Evolutionary conservation across 2,888 invertebrate species (phyloP).

Genomic region (Ophonus ardosiacus): DNA sequence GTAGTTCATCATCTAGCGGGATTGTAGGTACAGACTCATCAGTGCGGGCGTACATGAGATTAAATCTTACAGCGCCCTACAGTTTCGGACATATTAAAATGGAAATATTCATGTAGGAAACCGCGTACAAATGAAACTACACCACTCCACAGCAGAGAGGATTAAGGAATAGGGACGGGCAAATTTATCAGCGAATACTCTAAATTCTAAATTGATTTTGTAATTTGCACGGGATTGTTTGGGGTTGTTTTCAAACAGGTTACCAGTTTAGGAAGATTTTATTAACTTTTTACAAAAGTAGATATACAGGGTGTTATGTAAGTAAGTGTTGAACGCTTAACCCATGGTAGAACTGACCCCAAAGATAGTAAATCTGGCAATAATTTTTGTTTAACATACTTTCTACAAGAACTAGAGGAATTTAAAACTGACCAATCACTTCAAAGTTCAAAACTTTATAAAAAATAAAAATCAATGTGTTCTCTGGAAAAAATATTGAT

Average conservation of each 20-base stretch:
- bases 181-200: slow-evolving; percentile 3
- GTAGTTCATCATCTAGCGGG: neutral
- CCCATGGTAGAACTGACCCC: too few species aligned
- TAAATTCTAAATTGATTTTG: slow-evolving; percentile 44
- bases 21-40: neutral
- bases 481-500: too few species aligned
- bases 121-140: slow-evolving; percentile 24
- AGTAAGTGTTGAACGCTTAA: too few species aligned
- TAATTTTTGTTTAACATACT: too few species aligned
- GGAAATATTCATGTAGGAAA: slow-evolving; percentile 24
- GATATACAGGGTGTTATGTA: too few species aligned
- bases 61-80: slow-evolving; percentile 16
- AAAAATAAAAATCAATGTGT: too few species aligned
- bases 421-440: too few species aligned
- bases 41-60: slow-evolving; percentile 9
- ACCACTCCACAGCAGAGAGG: neutral
- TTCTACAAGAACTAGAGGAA: too few species aligned
- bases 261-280: neutral
- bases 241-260: slow-evolving; percentile 9
- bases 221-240: slow-evolving; percentile 24
- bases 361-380: too few species aligned
- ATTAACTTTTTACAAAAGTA: neutral
- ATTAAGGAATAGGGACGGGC: neutral
- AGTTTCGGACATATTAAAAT: slow-evolving; percentile 48
- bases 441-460: too few species aligned